A percentile compares a stretch with the other conserved stretches of the same genome.
Conservation (phyloP, 1,140 invertebrate species). For the Lasioglossum albipes region DNA sequence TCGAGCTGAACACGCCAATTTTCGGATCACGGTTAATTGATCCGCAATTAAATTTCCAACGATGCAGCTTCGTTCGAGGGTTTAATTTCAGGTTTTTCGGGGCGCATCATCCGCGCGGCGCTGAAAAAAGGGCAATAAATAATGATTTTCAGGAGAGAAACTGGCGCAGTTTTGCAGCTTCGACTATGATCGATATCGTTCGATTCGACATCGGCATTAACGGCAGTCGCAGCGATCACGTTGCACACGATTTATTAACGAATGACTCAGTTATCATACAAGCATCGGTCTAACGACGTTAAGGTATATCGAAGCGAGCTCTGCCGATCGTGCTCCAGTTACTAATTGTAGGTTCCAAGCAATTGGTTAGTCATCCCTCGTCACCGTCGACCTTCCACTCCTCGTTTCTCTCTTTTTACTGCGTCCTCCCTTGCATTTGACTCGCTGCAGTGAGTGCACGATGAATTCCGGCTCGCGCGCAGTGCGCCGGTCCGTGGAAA, state of each 20-base stretch:
- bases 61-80: too few relatives aligned
- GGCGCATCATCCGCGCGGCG: too few relatives aligned
- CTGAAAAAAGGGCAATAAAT: too few relatives aligned
- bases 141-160: background rate
- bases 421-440: background rate
- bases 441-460: background rate
- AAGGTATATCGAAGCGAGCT: slow-evolving; percentile 57
- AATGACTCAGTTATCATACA: slow-evolving; percentile 61
- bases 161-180: background rate
- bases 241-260: slow-evolving; percentile 49
- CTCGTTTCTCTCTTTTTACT: slow-evolving; percentile 7
- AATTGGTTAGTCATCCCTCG: slow-evolving; percentile 69
- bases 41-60: too few relatives aligned
- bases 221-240: background rate
- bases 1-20: too few relatives aligned
- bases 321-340: slow-evolving; percentile 64
- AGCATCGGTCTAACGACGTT: slow-evolving; percentile 58
- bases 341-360: slow-evolving; percentile 65
- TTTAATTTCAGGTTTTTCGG: too few relatives aligned
- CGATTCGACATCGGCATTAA: slow-evolving; percentile 21
- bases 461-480: background rate
- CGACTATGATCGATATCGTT: background rate
- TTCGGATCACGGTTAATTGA: too few relatives aligned
- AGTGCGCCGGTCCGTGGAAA: too few relatives aligned
- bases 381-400: slow-evolving; percentile 35